Conservation (phyloP, 2,797 vertebrate genomes). For the Melanotaenia maccullochi region DNA sequence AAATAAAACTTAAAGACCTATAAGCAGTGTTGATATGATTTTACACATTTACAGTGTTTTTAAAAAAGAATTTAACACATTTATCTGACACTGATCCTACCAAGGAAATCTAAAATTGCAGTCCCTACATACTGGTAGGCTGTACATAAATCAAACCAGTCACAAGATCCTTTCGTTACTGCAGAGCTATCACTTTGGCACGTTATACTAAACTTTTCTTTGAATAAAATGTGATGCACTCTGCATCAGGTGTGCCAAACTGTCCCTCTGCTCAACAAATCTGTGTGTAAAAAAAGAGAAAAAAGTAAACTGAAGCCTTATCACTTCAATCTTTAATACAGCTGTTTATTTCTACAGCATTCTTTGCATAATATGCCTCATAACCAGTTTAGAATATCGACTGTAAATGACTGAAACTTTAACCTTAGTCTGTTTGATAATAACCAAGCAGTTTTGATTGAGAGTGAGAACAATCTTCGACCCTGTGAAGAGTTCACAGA, state of each 20-base stretch:
- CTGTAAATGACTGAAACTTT: not conserved
- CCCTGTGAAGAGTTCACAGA: not conserved
- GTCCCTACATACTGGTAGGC: no score
- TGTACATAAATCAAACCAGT: not conserved
- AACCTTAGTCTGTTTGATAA: not conserved
- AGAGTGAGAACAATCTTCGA: not conserved
- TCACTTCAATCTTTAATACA: not conserved
- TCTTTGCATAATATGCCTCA: not conserved
- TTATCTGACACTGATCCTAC: no score
- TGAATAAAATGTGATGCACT: not conserved
- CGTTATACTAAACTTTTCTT: not conserved
- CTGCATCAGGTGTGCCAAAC: not conserved
- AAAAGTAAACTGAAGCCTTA: not conserved
- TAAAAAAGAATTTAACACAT: no score
- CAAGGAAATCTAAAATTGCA: no score
- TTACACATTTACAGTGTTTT: no score
- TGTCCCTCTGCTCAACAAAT: not conserved
- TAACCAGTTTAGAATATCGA: not conserved
- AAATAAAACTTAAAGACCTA: no score
- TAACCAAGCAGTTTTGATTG: not conserved
- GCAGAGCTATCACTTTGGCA: not conserved
- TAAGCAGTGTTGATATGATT: no score
- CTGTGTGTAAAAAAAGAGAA: not conserved
- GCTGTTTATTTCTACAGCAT: not conserved
- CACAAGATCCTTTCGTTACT: not conserved